phyloP scores from a whole-genome alignment of 2,113 vertebrate genomes.

The Hystrix brachyura region DNA sequence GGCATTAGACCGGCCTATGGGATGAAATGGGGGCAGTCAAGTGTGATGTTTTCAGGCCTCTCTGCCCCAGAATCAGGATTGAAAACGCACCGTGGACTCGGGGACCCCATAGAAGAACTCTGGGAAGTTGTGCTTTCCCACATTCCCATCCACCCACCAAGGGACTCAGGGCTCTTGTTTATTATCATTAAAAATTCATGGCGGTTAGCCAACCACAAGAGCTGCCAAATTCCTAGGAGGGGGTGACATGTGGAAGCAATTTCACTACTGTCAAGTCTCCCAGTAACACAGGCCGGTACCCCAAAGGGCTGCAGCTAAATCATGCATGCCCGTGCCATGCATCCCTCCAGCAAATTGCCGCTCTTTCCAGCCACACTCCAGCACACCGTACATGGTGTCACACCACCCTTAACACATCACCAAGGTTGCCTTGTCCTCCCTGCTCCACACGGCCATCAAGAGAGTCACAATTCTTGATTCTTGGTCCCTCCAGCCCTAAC shows the following conservation, averaged over 20 bases:
- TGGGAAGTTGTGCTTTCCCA: not conserved
- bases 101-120: not conserved
- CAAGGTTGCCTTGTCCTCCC: not conserved
- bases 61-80: not conserved
- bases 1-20: not conserved
- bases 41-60: not conserved
- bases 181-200: conserved; percentile 17
- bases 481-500: accelerated
- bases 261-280: not conserved
- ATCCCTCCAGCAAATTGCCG: accelerated
- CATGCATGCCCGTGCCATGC: accelerated
- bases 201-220: not conserved
- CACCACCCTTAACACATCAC: accelerated
- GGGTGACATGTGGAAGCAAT: not conserved
- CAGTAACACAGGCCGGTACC: not conserved
- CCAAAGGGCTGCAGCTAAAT: not conserved
- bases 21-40: not conserved
- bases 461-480: not conserved
- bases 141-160: not conserved
- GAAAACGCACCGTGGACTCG: not conserved
- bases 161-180: not conserved
- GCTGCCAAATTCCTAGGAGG: not conserved
- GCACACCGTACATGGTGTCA: not conserved
- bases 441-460: not conserved
- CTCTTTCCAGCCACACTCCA: not conserved